phyloP scores from a whole-genome alignment of 2,797 vertebrate species.

The Hafferia zeledoni region DNA sequence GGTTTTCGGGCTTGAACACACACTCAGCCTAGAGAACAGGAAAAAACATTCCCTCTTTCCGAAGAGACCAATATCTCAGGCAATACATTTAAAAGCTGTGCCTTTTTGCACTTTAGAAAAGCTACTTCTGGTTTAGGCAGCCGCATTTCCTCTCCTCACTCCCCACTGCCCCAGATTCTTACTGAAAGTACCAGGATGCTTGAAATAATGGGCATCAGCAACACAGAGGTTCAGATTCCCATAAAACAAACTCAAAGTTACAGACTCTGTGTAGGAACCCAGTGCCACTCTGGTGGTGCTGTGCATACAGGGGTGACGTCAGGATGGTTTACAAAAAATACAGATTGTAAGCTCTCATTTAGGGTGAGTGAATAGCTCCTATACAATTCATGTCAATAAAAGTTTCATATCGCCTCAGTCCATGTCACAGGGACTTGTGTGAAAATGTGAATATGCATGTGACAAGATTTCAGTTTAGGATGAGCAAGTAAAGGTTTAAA shows the following conservation, averaged over 20 bases:
- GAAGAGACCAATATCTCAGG: not conserved
- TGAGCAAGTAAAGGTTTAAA: not conserved
- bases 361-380: not conserved
- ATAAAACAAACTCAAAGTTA: not conserved
- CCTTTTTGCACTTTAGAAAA: not conserved
- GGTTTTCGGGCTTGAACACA: not conserved
- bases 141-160: not conserved
- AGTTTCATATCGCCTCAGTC: not conserved
- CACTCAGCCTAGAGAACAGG: not conserved
- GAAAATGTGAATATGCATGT: not conserved
- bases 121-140: not conserved
- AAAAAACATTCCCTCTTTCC: not conserved
- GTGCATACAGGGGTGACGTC: not conserved
- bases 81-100: not conserved
- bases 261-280: not conserved
- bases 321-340: not conserved
- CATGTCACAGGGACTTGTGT: not conserved
- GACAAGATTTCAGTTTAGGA: not conserved
- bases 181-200: not conserved
- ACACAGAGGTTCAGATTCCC: not conserved
- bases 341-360: not conserved
- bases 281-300: not conserved
- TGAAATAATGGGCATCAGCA: not conserved
- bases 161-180: not conserved
- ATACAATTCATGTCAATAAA: not conserved